Evolutionary conservation across 2,113 vertebrate genomes (phyloP).

Genomic region (Amphiprion percula): DNA sequence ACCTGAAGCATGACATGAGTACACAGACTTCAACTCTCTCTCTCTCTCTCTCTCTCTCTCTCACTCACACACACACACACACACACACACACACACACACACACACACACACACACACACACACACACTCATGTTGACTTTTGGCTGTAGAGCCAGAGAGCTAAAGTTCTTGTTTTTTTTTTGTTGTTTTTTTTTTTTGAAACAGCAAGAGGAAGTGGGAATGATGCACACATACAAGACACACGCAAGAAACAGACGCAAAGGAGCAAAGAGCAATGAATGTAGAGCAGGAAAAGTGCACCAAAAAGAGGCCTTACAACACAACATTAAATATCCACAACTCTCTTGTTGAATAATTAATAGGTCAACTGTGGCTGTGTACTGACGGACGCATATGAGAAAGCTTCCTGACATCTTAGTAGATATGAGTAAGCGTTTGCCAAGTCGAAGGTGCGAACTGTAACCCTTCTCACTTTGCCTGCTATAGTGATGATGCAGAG

Average conservation of each 20-base stretch:
- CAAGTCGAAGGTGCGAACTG: conserved; percentile 66
- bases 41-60: conserved; percentile 9
- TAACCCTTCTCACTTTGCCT: conserved; percentile 51
- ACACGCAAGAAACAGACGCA: conserved; percentile 13
- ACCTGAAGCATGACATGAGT: conserved; percentile 60
- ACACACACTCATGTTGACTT: conserved; percentile 21
- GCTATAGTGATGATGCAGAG: conserved; percentile 34
- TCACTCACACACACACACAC: background rate
- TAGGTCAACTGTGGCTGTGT: conserved; percentile 49
- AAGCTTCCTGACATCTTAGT: conserved; percentile 72
- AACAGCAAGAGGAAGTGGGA: conserved; percentile 33
- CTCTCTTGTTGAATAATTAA: conserved; percentile 77
- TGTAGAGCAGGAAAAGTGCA: conserved; percentile 29
- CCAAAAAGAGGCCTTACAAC: conserved; percentile 59
- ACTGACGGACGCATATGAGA: conserved; percentile 64
- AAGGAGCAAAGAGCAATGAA: conserved; percentile 38
- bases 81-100: conserved; percentile 11
- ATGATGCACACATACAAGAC: conserved; percentile 19
- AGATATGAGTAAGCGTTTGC: conserved; percentile 78
- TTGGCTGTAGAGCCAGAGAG: conserved; percentile 21
- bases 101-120: conserved; percentile 16
- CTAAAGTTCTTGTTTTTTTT: conserved; percentile 22
- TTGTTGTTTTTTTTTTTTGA: background rate
- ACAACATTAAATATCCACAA: conserved; percentile 81
- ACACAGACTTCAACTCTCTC: conserved; percentile 1